phyloP scores from a whole-genome alignment of 2,797 vertebrate species.

The Neostethus bicornis region DNA sequence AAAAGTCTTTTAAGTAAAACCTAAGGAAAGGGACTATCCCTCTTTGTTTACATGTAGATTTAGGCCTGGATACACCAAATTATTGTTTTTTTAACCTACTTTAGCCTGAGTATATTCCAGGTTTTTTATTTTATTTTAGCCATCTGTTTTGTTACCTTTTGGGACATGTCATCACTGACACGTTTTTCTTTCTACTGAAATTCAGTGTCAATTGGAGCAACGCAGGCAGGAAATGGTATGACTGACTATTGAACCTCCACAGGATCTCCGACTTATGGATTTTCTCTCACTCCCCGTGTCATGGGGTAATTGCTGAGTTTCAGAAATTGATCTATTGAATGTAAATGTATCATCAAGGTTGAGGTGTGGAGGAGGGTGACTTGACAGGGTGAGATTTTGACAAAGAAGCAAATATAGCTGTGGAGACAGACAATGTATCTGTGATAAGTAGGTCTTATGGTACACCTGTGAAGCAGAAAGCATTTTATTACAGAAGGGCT shows the following conservation, averaged over 20 bases:
- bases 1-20: too few relatives aligned
- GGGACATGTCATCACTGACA: slow-evolving; percentile 44
- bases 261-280: slow-evolving; percentile 65
- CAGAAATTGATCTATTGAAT: slow-evolving; percentile 65
- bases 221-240: slow-evolving; percentile 49
- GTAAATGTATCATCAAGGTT: slow-evolving; percentile 62
- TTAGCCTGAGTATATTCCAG: too few relatives aligned
- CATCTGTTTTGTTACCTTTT: slow-evolving; percentile 5
- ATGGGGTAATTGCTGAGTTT: slow-evolving; percentile 62
- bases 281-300: slow-evolving; percentile 40
- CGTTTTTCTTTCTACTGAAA: slow-evolving; percentile 33
- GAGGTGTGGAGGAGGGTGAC: background rate
- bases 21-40: too few relatives aligned
- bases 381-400: slow-evolving; percentile 17
- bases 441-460: slow-evolving; percentile 61
- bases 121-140: background rate
- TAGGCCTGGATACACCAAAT: too few relatives aligned
- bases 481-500: slow-evolving; percentile 50
- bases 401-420: slow-evolving; percentile 31
- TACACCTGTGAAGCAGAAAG: slow-evolving; percentile 66
- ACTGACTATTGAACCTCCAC: slow-evolving; percentile 51
- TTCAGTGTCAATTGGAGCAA: slow-evolving; percentile 39
- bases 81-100: background rate
- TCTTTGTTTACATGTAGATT: too few relatives aligned
- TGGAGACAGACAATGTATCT: slow-evolving; percentile 37